Base-by-base conservation (phyloP, 2,888 invertebrate genomes). In the Thelaira solivaga region DNA sequence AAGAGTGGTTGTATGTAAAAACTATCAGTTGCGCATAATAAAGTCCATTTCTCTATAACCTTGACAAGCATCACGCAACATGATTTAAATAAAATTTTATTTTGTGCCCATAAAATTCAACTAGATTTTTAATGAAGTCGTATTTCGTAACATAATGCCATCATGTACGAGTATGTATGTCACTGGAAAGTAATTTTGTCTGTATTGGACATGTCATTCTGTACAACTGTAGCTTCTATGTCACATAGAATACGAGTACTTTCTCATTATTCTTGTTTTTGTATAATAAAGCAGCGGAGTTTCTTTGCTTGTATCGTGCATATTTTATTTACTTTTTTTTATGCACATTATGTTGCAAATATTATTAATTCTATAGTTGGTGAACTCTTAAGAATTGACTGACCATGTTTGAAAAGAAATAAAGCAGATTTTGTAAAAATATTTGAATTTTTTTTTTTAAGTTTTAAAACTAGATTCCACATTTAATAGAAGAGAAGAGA, bases 51-150 rank as follows among this genome's bases (percentile, higher is more conserved):
- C 16, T n/a, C n/a, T 31, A 24, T 78, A 74, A 74, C 78, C 78
- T 78, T 78, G 78, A 67, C 74, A 74, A 61, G 49, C 36, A 39
- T 36, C 61, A 64, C 61, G 55, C 45, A 64, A 55, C 57, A 59
- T 49, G 57, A 36, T 45, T 34, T 45, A 55, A 64, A 76, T 71
- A 61, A 59, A 55, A 57, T 69, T 26, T 39, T 26, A 26, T 26
- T n/a, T n/a, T 64, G 20, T 64, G 64, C 24, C 51, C 51, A 69
- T 74, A 59, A 74, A 71, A 53, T 73, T 49, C 62, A 77, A 65
- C 62, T 61, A 55, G 65, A 71, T 71, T 74, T 73, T 71, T 78
- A 78, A 78, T 78, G 78, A 78, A 71, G 39, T 64, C n/a, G n/a
- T n/a, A n/a, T n/a, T n/a, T n/a, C 65, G 51, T 41, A 53, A 31